Conservation (phyloP, 2,888 invertebrate species). For the Acanthosepion lycidas region DNA sequence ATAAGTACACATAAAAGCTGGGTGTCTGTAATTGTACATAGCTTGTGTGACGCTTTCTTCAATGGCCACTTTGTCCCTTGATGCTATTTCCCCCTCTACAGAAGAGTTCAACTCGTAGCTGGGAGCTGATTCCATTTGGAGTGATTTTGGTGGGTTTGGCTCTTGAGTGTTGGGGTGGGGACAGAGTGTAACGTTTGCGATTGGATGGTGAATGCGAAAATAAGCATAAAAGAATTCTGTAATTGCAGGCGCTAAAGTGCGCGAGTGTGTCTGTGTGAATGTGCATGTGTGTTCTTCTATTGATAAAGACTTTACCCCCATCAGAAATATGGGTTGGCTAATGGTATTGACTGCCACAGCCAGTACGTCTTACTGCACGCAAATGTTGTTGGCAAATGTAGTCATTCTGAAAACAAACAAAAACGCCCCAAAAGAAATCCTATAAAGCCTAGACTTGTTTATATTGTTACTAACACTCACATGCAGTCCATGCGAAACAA, state of each 20-base stretch:
- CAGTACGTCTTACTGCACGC: neutral
- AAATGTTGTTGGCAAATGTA: constrained; percentile 20
- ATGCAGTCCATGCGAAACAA: neutral
- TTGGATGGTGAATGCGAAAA: neutral
- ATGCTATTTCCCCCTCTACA: neutral
- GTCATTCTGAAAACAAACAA: neutral
- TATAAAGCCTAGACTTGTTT: constrained; percentile 8
- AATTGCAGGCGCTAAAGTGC: neutral
- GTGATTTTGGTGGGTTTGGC: neutral
- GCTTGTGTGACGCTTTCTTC: neutral
- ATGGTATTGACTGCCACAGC: neutral
- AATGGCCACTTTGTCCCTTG: constrained; percentile 20
- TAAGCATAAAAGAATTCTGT: neutral
- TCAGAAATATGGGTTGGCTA: neutral
- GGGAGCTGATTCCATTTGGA: neutral
- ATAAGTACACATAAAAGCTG: too few relatives aligned
- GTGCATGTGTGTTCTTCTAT: neutral
- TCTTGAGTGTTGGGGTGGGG: neutral
- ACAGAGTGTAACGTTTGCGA: neutral
- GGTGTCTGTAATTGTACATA: neutral
- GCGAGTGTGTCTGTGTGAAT: neutral
- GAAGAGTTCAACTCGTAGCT: neutral
- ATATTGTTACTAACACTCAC: constrained; percentile 8
- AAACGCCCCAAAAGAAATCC: neutral
- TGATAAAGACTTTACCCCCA: neutral